These are phyloP conservation scores for Apotomis betuletana DNA, from an alignment of 2,888 invertebrate species.

Conservation along the genomic window DNA sequence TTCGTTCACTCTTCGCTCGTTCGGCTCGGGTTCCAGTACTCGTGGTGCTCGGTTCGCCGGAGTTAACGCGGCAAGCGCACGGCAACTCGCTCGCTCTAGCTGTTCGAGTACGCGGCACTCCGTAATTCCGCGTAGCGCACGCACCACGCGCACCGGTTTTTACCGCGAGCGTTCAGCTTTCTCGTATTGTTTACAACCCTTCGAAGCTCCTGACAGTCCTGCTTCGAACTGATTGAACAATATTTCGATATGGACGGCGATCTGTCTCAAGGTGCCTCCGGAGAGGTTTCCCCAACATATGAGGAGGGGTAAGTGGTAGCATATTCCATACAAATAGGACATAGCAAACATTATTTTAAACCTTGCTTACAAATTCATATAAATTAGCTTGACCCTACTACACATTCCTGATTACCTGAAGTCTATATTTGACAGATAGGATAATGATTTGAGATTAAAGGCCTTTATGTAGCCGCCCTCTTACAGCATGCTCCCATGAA, in stretches of 20 bases:
- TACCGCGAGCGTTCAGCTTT: slow-evolving; percentile 56
- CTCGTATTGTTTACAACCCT: slow-evolving; percentile 49
- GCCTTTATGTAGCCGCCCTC: too few species aligned
- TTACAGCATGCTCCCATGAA: too few species aligned
- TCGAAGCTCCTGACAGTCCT: neutral
- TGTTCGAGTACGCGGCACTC: slow-evolving; percentile 18
- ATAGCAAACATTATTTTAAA: neutral
- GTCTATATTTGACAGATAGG: too few species aligned
- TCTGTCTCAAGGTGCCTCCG: slow-evolving; percentile 69
- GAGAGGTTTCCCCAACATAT: slow-evolving; percentile 68
- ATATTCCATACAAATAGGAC: neutral
- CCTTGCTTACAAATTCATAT: neutral
- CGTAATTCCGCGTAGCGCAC: slow-evolving; percentile 36
- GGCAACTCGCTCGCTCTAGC: slow-evolving; percentile 8
- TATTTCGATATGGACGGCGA: slow-evolving; percentile 67
- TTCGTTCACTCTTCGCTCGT: slow-evolving; percentile 36
- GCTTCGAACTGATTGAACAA: slow-evolving; percentile 22
- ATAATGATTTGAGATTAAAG: too few species aligned
- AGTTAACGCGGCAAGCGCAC: slow-evolving; percentile 42
- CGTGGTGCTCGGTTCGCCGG: slow-evolving; percentile 19
- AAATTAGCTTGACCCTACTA: too few species aligned
- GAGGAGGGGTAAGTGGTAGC: slow-evolving; percentile 70
- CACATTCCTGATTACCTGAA: too few species aligned
- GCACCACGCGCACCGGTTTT: slow-evolving; percentile 55
- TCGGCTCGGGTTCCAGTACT: slow-evolving; percentile 7